Conservation (phyloP, 2,113 vertebrate species). For the Ivindomyrus marchei region DNA sequence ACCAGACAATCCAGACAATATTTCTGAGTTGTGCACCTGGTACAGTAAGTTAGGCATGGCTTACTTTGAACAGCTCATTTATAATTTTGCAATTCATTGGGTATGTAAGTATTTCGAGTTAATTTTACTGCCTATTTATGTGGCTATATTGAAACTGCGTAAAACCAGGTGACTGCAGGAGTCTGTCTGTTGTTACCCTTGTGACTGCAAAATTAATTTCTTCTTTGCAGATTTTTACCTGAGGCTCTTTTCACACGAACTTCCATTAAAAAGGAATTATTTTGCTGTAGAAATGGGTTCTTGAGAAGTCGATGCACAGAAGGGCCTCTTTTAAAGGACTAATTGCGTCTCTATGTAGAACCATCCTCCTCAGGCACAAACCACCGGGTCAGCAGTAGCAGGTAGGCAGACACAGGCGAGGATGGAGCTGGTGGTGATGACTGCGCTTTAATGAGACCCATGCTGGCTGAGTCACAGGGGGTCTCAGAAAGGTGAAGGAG, state of each 20-base stretch:
- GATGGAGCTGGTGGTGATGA: constrained; percentile 26
- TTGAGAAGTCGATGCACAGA: constrained; percentile 49
- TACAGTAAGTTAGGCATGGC: not conserved
- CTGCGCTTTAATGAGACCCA: constrained; percentile 33
- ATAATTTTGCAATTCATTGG: not conserved
- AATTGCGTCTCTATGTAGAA: constrained; percentile 54
- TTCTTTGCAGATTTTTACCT: not conserved
- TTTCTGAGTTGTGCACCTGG: not conserved
- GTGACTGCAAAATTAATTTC: not conserved
- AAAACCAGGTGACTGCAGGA: not conserved
- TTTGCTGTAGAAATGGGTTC: constrained; percentile 28
- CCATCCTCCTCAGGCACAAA: constrained; percentile 36
- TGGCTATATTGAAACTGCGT: not conserved
- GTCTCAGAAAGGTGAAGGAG: constrained; percentile 2
- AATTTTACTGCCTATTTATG: not conserved
- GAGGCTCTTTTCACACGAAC: constrained; percentile 43
- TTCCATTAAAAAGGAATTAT: constrained; percentile 39
- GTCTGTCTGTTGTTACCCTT: not conserved
- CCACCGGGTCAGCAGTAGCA: constrained; percentile 46
- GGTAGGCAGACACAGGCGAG: constrained; percentile 38
- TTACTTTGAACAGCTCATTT: not conserved
- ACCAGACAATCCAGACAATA: not conserved
- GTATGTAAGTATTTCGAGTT: not conserved
- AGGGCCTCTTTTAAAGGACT: constrained; percentile 51
- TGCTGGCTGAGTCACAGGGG: constrained; percentile 23